phyloP scores from a whole-genome alignment of 2,797 vertebrate species.

The Neosalanx taihuensis region DNA sequence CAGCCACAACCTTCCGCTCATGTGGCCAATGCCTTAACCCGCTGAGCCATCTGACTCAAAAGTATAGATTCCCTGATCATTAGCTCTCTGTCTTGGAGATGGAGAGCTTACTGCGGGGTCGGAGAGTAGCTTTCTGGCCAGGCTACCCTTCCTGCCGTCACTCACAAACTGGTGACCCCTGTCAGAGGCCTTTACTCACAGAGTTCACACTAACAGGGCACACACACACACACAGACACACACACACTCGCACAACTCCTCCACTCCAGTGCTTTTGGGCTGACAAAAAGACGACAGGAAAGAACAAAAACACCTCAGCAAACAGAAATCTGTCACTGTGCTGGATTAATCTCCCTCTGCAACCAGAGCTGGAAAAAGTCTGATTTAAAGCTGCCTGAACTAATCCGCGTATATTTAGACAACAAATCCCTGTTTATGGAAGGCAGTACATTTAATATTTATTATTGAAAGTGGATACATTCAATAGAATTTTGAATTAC shows the following conservation, averaged over 20 bases:
- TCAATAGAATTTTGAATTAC: background rate
- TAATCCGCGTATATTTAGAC: background rate
- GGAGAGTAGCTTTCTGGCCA: slow-evolving; percentile 27
- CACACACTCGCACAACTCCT: slow-evolving; percentile 1
- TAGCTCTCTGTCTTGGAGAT: background rate
- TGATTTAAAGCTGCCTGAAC: background rate
- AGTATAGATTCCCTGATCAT: background rate
- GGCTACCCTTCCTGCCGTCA: slow-evolving; percentile 50
- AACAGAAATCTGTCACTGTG: slow-evolving; percentile 13
- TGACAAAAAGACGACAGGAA: slow-evolving; percentile 13
- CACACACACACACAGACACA: slow-evolving; percentile 18
- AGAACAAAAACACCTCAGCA: slow-evolving; percentile 20
- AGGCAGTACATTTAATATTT: background rate
- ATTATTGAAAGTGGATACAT: background rate
- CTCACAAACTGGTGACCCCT: slow-evolving; percentile 44
- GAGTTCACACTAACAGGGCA: slow-evolving; percentile 17
- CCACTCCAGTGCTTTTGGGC: slow-evolving; percentile 14
- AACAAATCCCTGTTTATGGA: background rate
- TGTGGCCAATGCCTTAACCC: too few relatives aligned
- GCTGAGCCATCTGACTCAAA: too few relatives aligned
- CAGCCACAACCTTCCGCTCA: too few relatives aligned
- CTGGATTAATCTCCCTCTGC: background rate
- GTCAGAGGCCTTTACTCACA: slow-evolving; percentile 36
- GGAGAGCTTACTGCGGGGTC: slow-evolving; percentile 18
- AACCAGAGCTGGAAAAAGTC: background rate